Percentiles rank a stretch among this genome's conserved stretches.
Conservation (phyloP, 2,797 vertebrate species). For the Peromyscus nudipes region DNA sequence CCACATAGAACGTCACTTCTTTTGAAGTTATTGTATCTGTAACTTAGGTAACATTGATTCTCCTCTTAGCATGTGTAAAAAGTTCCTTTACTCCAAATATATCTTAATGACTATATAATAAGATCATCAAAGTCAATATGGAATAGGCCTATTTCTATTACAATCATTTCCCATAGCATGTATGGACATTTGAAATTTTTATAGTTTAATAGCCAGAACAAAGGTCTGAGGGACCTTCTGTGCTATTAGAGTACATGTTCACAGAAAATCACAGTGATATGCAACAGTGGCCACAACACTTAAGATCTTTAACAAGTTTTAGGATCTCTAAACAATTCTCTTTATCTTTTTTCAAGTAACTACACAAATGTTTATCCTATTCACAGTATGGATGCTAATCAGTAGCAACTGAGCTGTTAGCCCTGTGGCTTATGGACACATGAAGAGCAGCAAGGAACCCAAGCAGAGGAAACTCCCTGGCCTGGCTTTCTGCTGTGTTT, state of each 20-base stretch:
- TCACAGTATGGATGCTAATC: not conserved
- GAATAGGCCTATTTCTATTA: constrained; percentile 5
- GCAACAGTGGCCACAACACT: not conserved
- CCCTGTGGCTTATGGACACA: not conserved
- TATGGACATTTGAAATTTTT: constrained; percentile 4
- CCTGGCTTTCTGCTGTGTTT: not conserved
- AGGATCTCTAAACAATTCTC: not conserved
- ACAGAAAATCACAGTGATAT: not conserved
- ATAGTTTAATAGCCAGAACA: not conserved
- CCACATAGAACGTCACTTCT: not conserved
- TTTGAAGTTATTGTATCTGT: not conserved
- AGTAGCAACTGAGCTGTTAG: not conserved
- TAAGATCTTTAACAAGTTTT: not conserved
- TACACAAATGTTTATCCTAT: not conserved
- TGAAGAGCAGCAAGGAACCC: not conserved
- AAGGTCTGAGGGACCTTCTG: not conserved
- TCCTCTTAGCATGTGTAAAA: not conserved
- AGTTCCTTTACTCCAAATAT: not conserved
- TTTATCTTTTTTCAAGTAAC: not conserved
- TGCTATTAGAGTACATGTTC: not conserved
- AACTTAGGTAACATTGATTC: constrained; percentile 10
- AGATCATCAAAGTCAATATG: not conserved
- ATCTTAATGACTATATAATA: constrained; percentile 7
- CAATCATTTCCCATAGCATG: not conserved
- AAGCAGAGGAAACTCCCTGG: not conserved